Conservation (phyloP, 2,888 invertebrate species). For the Odontocerum albicorne region DNA sequence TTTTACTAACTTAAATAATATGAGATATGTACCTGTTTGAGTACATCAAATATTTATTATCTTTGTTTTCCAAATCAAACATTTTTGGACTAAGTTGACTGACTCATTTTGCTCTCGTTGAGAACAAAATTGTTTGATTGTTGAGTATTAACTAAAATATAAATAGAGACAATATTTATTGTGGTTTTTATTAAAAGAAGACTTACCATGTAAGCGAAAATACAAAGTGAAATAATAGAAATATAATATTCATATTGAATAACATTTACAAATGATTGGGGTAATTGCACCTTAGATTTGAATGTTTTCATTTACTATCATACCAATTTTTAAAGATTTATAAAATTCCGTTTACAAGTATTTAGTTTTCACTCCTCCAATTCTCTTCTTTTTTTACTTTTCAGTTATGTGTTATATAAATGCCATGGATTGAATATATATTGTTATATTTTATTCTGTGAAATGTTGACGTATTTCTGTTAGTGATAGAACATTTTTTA, state of each 20-base stretch:
- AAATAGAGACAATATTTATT: slow-evolving; percentile 15
- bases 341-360: not conserved
- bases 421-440: not conserved
- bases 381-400: not conserved
- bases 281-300: slow-evolving; percentile 37
- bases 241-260: not conserved
- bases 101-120: no score
- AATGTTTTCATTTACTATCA: slow-evolving; percentile 23
- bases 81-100: no score
- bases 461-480: not conserved
- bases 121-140: no score
- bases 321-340: not conserved
- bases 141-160: slow-evolving; percentile 1
- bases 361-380: not conserved
- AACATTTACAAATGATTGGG: slow-evolving; percentile 31
- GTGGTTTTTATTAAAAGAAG: no score
- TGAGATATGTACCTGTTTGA: no score
- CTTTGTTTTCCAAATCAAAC: no score
- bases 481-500: no score
- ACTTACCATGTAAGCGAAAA: no score
- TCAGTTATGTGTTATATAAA: not conserved
- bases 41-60: no score
- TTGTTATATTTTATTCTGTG: not conserved
- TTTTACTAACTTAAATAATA: not conserved
- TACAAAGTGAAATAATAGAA: not conserved